Conservation (phyloP, 2,888 invertebrate genomes). For the Itoplectis maculator region DNA sequence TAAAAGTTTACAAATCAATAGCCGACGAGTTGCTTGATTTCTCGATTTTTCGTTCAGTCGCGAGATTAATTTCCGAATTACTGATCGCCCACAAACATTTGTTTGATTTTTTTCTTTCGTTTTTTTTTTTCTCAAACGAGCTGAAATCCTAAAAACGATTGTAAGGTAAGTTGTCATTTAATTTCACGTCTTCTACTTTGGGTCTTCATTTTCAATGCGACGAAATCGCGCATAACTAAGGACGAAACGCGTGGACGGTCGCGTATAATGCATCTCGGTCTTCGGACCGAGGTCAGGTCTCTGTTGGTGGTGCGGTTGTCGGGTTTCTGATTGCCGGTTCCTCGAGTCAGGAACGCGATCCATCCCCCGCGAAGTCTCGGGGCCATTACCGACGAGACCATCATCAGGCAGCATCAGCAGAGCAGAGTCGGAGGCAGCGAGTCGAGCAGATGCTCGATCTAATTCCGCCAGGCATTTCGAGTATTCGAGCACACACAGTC, state of each 20-base stretch:
- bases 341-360: constrained; percentile 47
- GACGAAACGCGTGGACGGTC: constrained; percentile 27
- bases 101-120: too few relatives aligned
- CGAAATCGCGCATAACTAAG: background rate
- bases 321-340: constrained; percentile 36
- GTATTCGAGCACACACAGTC: constrained; percentile 59
- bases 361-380: constrained; percentile 8
- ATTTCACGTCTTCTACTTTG: too few relatives aligned
- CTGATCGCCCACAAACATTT: too few relatives aligned
- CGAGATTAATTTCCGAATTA: too few relatives aligned
- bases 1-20: too few relatives aligned
- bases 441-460: constrained; percentile 57
- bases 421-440: background rate
- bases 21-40: too few relatives aligned
- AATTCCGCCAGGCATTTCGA: constrained; percentile 62
- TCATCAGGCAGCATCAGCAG: background rate
- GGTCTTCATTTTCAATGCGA: too few relatives aligned
- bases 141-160: too few relatives aligned
- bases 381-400: constrained; percentile 21
- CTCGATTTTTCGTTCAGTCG: too few relatives aligned
- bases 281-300: constrained; percentile 7
- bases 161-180: too few relatives aligned
- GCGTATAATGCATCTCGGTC: constrained; percentile 3
- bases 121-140: too few relatives aligned
- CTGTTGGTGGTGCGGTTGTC: background rate